Evolutionary conservation across 2,113 vertebrate species (phyloP).

Genomic region (Pogona vitticeps): DNA sequence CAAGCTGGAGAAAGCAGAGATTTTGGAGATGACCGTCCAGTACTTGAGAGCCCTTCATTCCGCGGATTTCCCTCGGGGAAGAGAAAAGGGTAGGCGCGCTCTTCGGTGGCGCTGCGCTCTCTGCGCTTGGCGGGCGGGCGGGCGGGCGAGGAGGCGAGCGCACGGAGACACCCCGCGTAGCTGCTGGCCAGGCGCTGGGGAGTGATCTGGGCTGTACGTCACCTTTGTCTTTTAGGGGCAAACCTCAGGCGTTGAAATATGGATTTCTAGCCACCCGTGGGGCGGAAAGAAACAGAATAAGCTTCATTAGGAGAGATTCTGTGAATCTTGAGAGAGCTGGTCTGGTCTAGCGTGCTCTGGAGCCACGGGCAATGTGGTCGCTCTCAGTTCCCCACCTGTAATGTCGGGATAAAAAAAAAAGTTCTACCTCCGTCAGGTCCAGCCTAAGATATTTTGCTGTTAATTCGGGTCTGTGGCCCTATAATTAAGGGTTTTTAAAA

Average conservation of each 20-base stretch:
- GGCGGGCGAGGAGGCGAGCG: background rate
- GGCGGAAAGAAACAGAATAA: background rate
- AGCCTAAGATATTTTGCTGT: too few relatives aligned
- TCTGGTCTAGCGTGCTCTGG: too few relatives aligned
- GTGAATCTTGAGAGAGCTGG: too few relatives aligned
- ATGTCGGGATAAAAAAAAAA: too few relatives aligned
- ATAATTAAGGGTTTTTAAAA: too few relatives aligned
- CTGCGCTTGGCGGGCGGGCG: background rate
- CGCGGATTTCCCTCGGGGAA: conserved; percentile 91
- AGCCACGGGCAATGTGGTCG: background rate
- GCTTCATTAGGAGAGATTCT: background rate
- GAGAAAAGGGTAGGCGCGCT: conserved; percentile 88
- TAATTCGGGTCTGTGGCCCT: too few relatives aligned
- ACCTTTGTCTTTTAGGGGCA: background rate
- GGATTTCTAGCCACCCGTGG: background rate
- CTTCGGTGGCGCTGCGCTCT: too few relatives aligned
- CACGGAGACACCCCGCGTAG: background rate
- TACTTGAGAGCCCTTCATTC: conserved; percentile 94
- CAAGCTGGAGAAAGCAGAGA: conserved; percentile 97
- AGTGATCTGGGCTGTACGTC: background rate
- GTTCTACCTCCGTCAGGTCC: background rate
- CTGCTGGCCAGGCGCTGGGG: too few relatives aligned
- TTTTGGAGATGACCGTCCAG: conserved; percentile 98
- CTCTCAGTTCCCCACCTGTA: background rate
- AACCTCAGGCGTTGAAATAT: too few relatives aligned